Conservation (phyloP, 1,140 invertebrate species). For the Drosophila micromelanica region DNA sequence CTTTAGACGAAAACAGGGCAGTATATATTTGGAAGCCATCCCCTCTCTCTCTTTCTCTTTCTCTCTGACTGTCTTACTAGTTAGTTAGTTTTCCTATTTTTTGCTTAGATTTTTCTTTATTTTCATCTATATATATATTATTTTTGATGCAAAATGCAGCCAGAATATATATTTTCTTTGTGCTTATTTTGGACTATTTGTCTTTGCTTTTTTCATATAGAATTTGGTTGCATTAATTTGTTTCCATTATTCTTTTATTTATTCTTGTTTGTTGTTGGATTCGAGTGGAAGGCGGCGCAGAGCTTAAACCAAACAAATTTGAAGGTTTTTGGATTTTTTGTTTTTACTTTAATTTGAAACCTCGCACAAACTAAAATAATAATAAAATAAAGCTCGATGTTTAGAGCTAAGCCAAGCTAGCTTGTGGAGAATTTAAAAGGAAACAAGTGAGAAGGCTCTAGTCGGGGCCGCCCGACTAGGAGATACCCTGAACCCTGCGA, state of each 20-base stretch:
- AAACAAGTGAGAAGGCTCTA: no score
- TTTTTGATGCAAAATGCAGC: neutral
- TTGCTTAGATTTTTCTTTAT: neutral
- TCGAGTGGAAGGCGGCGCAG: neutral
- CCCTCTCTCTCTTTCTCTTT: neutral
- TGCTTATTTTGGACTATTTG: neutral
- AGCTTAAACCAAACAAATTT: neutral
- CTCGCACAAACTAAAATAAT: conserved; percentile 10
- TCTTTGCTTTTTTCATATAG: neutral
- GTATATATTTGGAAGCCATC: conserved; percentile 26
- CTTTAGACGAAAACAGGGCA: conserved; percentile 14
- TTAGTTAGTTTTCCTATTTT: neutral
- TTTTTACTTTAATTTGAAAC: conserved; percentile 17
- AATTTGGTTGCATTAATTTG: neutral
- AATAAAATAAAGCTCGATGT: neutral
- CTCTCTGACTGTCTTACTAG: neutral
- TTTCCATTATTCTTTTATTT: neutral
- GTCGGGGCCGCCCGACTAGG: no score
- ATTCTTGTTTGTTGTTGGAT: neutral
- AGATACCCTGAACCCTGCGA: no score
- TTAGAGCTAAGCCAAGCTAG: neutral
- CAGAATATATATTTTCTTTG: neutral
- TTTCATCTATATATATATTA: neutral
- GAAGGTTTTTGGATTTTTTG: neutral
- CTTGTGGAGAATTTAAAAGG: no score